These are phyloP conservation scores for Aviceda subcristata DNA, from an alignment of 2,113 vertebrate genomes.

Conservation along the genomic window DNA sequence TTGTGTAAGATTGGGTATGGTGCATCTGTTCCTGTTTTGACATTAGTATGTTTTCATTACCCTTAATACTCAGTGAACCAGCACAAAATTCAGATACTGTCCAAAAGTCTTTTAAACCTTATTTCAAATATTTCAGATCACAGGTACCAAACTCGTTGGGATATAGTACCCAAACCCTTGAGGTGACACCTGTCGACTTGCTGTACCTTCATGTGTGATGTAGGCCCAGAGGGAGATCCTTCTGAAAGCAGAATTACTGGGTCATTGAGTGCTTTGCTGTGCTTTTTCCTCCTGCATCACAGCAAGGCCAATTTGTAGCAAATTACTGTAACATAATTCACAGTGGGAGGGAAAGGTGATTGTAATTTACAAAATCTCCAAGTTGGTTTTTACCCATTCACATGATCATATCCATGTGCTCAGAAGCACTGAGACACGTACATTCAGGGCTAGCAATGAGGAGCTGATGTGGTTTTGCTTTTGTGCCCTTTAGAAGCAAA, in stretches of 20 bases:
- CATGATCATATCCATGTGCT: not conserved
- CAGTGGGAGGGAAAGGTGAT: not conserved
- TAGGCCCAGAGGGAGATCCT: not conserved
- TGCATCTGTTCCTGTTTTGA: not conserved
- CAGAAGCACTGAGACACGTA: not conserved
- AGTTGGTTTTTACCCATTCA: not conserved
- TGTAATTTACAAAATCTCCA: not conserved
- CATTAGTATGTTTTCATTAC: not conserved
- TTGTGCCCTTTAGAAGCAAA: fast-evolving
- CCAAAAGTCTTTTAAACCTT: not conserved
- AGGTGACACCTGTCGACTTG: not conserved
- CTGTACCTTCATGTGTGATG: not conserved
- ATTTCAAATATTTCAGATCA: not conserved
- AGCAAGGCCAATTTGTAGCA: not conserved
- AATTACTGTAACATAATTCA: not conserved
- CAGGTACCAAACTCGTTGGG: not conserved
- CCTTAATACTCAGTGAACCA: not conserved
- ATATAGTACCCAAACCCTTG: not conserved
- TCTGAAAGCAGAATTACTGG: not conserved
- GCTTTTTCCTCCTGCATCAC: not conserved
- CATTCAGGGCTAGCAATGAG: not conserved
- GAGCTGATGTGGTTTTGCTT: not conserved
- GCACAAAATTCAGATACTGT: not conserved
- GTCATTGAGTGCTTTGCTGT: not conserved
- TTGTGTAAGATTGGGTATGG: not conserved